phyloP scores from a whole-genome alignment of 2,888 invertebrate species.

The Conistra vaccinii region DNA sequence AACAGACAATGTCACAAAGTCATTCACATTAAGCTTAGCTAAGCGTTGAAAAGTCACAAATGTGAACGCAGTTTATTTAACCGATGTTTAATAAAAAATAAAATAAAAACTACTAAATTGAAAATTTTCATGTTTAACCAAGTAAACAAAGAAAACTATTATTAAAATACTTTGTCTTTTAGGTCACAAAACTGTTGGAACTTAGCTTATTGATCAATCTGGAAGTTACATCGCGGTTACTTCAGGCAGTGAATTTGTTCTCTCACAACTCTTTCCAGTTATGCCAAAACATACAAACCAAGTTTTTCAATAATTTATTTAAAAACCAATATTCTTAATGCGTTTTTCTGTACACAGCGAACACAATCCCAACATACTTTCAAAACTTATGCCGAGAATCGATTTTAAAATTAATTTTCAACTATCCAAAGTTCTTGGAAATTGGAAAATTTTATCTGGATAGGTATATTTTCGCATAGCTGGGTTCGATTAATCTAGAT shows the following conservation, averaged over 20 bases:
- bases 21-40: neutral
- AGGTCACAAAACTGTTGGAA: neutral
- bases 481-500: constrained; percentile 8
- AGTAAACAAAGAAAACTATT: neutral
- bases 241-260: constrained; percentile 34
- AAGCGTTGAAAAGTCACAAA: neutral
- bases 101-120: neutral
- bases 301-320: neutral
- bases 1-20: neutral
- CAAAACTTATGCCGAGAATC: neutral
- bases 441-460: too few species aligned
- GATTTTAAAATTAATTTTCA: neutral
- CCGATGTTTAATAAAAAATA: neutral
- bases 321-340: neutral
- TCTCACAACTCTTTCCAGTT: neutral
- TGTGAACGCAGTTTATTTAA: neutral
- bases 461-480: constrained; percentile 3
- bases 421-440: neutral
- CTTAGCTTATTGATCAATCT: neutral
- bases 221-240: neutral
- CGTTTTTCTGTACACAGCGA: too few species aligned
- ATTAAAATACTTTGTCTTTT: constrained; percentile 2
- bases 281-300: constrained; percentile 8
- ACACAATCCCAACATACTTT: neutral
- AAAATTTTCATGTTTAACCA: neutral